Conservation (phyloP, 2,888 invertebrate species). For the Cephus runcator region DNA sequence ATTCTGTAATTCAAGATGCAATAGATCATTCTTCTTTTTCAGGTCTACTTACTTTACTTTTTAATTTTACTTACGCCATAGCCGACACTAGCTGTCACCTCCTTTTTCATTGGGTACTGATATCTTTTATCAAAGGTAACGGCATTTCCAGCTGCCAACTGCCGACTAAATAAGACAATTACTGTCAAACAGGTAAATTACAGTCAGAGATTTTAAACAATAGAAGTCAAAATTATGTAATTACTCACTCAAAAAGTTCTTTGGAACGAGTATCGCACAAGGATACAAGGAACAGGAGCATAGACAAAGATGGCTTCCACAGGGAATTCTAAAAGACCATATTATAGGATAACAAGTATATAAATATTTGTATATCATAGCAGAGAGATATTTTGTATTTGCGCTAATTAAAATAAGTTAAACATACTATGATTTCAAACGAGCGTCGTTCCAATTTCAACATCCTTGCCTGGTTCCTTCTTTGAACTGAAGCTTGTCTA, state of each 20-base stretch:
- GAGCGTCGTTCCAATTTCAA: not conserved
- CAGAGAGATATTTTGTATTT: not conserved
- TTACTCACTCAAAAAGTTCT: not conserved
- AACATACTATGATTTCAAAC: not conserved
- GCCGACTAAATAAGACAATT: not conserved
- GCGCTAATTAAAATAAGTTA: not conserved
- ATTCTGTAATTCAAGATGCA: constrained; percentile 8
- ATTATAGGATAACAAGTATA: not conserved
- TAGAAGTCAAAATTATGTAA: not conserved
- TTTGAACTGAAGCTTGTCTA: not conserved
- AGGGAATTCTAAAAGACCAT: not conserved
- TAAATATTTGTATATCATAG: not conserved
- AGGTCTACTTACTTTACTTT: not conserved
- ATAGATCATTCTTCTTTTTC: not conserved
- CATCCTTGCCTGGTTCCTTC: constrained; percentile 1
- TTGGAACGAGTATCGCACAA: not conserved
- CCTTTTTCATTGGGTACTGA: constrained; percentile 12
- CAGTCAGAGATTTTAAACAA: not conserved
- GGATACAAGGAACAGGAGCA: not conserved
- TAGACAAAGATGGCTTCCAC: not conserved
- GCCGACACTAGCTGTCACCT: constrained; percentile 16
- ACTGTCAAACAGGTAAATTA: not conserved
- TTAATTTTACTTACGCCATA: constrained; percentile 14
- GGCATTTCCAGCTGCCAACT: not conserved
- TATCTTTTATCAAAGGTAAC: constrained; percentile 4